Conservation (phyloP, 2,113 vertebrate species). For the Gopherus flavomarginatus region DNA sequence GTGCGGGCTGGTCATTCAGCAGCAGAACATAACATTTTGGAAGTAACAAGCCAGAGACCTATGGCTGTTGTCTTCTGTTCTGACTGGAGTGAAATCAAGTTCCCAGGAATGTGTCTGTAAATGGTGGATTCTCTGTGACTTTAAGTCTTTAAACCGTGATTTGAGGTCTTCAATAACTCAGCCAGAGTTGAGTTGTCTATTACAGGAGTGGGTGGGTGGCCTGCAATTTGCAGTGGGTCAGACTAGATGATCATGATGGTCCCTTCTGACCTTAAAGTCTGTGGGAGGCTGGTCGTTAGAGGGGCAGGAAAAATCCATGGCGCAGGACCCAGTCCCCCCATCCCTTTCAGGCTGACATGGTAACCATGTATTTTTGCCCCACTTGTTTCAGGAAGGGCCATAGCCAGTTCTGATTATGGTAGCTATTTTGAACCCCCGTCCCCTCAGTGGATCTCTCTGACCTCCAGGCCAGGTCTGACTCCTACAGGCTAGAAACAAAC, state of each 20-base stretch:
- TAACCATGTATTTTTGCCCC: not conserved
- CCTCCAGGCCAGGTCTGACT: not conserved
- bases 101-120: not conserved
- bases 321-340: not conserved
- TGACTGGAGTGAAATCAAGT: not conserved
- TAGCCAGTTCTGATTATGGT: not conserved
- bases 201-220: not conserved
- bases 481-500: accelerated
- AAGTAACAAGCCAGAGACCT: not conserved
- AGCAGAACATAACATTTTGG: not conserved
- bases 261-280: not conserved
- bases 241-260: not conserved
- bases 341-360: accelerated
- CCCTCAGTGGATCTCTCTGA: not conserved
- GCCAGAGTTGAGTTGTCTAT: not conserved
- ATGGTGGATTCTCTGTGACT: not conserved
- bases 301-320: not conserved
- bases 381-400: not conserved
- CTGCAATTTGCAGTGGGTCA: not conserved
- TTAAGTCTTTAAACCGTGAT: not conserved
- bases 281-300: not conserved
- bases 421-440: accelerated
- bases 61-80: constrained; percentile 2
- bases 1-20: not conserved
- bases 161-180: not conserved